Percentiles rank a stretch among this genome's conserved stretches.
These are phyloP conservation scores for Cerastis leucographa DNA, from an alignment of 2,888 invertebrate species.

Conservation along the genomic window DNA sequence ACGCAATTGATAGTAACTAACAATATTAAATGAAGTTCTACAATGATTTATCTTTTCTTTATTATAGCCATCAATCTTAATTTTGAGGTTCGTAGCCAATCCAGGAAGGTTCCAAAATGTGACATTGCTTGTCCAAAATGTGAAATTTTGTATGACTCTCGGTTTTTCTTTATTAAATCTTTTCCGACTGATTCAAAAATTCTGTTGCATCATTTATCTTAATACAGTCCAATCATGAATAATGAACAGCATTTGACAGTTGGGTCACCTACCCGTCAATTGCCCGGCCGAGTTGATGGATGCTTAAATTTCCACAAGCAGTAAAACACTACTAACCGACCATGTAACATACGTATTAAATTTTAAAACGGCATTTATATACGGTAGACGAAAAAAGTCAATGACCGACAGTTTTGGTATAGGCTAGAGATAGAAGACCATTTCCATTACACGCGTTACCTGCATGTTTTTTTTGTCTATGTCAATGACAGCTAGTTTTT, in stretches of 20 bases:
- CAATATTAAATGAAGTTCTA: background rate
- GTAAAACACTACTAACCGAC: background rate
- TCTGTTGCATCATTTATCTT: background rate
- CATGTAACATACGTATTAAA: background rate
- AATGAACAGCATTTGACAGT: background rate
- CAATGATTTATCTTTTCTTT: background rate
- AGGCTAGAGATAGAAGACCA: background rate
- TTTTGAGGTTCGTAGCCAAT: background rate
- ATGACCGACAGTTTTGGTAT: conserved; percentile 34
- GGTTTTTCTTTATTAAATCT: background rate
- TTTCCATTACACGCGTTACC: conserved; percentile 20
- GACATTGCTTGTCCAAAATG: background rate
- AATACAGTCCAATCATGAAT: conserved; percentile 4
- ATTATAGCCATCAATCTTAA: background rate
- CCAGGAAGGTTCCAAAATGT: background rate
- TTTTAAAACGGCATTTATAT: conserved; percentile 16
- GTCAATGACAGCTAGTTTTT: conserved; percentile 11
- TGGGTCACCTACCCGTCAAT: conserved; percentile 9
- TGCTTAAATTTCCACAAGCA: conserved; percentile 4
- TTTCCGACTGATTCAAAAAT: background rate
- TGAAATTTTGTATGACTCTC: background rate
- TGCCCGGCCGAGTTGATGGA: background rate
- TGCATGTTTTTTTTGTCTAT: conserved; percentile 20
- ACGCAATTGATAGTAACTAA: background rate
- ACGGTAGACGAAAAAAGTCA: conserved; percentile 36